Evolutionary conservation across 1,140 invertebrate species (phyloP).

Genomic region (Neomicropteryx cornuta): DNA sequence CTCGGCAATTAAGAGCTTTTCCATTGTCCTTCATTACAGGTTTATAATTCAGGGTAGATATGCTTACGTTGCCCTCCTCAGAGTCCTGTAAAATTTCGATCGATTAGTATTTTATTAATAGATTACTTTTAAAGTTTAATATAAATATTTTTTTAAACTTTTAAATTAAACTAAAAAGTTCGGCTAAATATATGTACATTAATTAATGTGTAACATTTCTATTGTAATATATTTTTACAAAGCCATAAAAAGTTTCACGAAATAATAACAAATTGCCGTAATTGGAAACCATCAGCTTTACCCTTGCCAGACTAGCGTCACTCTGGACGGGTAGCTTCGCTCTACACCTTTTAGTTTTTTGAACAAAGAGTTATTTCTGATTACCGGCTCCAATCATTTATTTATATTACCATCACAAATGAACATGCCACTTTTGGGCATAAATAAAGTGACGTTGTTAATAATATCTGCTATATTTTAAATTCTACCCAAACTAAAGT

Average conservation of each 20-base stretch:
- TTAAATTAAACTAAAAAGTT: background rate
- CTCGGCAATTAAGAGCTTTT: constrained; percentile 65
- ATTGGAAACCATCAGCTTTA: too few relatives aligned
- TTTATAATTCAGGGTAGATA: constrained; percentile 27
- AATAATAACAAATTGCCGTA: too few relatives aligned
- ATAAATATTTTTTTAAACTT: background rate
- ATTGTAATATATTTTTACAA: background rate
- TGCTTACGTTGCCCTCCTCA: constrained; percentile 28
- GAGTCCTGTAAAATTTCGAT: constrained; percentile 18
- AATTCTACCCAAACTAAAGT: too few relatives aligned
- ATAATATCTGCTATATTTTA: too few relatives aligned
- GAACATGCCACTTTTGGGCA: too few relatives aligned
- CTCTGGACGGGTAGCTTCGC: too few relatives aligned
- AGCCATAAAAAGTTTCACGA: background rate
- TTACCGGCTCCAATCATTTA: too few relatives aligned
- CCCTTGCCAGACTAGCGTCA: too few relatives aligned
- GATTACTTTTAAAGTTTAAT: background rate
- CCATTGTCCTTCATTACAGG: constrained; percentile 55
- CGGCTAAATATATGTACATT: background rate
- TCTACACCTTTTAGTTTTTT: too few relatives aligned
- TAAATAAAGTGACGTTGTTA: too few relatives aligned
- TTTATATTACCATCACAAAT: too few relatives aligned
- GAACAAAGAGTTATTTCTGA: too few relatives aligned
- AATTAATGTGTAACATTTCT: background rate
- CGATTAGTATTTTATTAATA: background rate